Base-by-base conservation (phyloP, 1,140 invertebrate genomes). In the Nephotettix cincticeps region DNA sequence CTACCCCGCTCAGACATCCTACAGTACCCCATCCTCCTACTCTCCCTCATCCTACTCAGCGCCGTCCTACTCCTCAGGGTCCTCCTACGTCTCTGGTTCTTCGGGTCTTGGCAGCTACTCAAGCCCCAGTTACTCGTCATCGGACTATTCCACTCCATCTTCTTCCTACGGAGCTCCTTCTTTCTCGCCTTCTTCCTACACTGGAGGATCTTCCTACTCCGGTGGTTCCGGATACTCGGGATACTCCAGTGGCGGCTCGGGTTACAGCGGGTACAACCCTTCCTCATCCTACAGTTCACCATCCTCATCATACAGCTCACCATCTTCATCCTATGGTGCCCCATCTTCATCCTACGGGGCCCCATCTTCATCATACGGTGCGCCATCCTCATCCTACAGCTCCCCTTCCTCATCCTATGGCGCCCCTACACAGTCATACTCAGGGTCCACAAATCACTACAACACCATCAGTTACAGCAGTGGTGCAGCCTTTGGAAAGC, bases 381-480 rank as follows among this genome's bases (percentile, higher is more conserved):
- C 56, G 2, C 56, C 56, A 2, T 61, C 56, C 4, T 61, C 56
- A 25, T 27, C 56, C 23, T 61, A 61, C 27, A 23, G 56, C 21
- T 13, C 56, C 13, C 56, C 56, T 6, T 61, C 56, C 6, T 28
- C 21, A 61, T 61, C 56, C 13, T 61, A 61, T n/a, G 47, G 47
- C 21, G 1, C 56, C 1, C 21, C 21, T 61, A 36, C 32, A 6
- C 32, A 36, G 32, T 36, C 32, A 36, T 36, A 36, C 32, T 36
- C 32, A 6, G 32, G 32, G 14, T 61, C 56, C 1, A 27, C 56
- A 6, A 61, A 61, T 29, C 56, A 61, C n/a, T 61, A 61, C 56
- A 61, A 61, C 25, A 61, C 56, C 27, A 61, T 61, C 14, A 61
- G 56, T 25, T 61, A 61, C 56, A 61, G 56, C 25, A 61, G 56